A percentile compares a stretch with the other conserved stretches of the same genome.
Conservation (phyloP, 2,888 invertebrate species). For the Brachyptera risi region DNA sequence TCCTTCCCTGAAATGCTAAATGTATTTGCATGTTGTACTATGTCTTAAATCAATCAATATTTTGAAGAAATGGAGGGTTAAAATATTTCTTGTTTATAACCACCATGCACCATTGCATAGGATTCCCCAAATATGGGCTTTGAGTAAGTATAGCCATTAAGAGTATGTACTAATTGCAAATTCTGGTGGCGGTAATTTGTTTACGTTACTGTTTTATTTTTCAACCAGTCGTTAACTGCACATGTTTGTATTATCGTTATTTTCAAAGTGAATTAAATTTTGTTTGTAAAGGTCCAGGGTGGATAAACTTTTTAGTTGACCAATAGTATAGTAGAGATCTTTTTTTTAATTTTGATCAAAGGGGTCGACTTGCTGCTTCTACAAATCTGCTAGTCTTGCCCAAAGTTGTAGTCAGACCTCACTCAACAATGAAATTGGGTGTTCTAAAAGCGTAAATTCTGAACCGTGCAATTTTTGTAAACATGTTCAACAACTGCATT, state of each 20-base stretch:
- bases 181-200: slow-evolving; percentile 34
- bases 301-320: no score
- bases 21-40: neutral
- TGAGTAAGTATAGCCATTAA: slow-evolving; percentile 35
- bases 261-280: neutral
- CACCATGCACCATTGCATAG: slow-evolving; percentile 63
- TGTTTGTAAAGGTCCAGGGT: no score
- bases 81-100: slow-evolving; percentile 36
- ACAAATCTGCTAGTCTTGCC: no score
- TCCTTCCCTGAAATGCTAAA: no score
- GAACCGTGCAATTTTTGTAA: no score
- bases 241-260: slow-evolving; percentile 22
- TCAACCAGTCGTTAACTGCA: slow-evolving; percentile 27
- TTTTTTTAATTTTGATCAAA: no score
- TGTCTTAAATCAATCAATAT: neutral
- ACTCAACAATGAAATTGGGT: no score
- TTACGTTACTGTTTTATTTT: slow-evolving; percentile 30
- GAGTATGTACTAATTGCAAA: slow-evolving; percentile 30
- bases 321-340: no score
- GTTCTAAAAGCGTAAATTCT: no score
- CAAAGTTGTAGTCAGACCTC: no score
- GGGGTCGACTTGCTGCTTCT: no score
- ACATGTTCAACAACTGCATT: no score
- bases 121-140: slow-evolving; percentile 43
- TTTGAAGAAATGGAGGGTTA: slow-evolving; percentile 22